These are phyloP conservation scores for Berghia stephanieae DNA, from an alignment of 1,140 invertebrate species.

Conservation along the genomic window DNA sequence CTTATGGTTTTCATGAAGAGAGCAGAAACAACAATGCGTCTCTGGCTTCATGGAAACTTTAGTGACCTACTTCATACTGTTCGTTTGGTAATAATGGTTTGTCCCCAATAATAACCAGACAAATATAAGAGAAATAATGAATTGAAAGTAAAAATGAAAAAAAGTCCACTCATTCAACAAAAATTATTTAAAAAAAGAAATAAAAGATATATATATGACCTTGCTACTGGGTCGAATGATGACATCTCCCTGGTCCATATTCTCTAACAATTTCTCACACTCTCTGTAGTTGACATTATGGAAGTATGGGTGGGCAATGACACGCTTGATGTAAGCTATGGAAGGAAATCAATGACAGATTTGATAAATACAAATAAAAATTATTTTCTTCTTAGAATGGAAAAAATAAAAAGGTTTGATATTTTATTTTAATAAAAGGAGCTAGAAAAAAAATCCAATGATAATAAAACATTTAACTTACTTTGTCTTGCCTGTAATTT, in stretches of 20 bases:
- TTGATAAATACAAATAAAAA: conserved; percentile 3
- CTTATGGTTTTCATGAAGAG: no score
- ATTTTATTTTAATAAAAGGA: background rate
- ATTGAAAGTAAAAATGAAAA: no score
- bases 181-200: background rate
- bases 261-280: conserved; percentile 88
- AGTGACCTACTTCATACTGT: no score
- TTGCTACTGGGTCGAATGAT: conserved; percentile 96
- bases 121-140: no score
- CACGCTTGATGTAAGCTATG: conserved; percentile 80
- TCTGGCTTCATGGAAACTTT: no score
- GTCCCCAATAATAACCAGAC: no score
- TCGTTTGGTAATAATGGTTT: no score
- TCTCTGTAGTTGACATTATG: conserved; percentile 95
- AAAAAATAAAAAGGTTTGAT: background rate
- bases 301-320: conserved; percentile 97
- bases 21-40: no score
- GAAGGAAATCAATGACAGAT: conserved; percentile 26
- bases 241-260: conserved; percentile 95
- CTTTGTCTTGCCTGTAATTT: conserved; percentile 70
- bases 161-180: background rate
- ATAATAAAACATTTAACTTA: conserved; percentile 39
- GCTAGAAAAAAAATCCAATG: background rate
- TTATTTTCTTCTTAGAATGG: background rate
- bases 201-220: conserved; percentile 60